Evolutionary conservation across 2,113 vertebrate species (phyloP).

Genomic region (Lepus americanus): DNA sequence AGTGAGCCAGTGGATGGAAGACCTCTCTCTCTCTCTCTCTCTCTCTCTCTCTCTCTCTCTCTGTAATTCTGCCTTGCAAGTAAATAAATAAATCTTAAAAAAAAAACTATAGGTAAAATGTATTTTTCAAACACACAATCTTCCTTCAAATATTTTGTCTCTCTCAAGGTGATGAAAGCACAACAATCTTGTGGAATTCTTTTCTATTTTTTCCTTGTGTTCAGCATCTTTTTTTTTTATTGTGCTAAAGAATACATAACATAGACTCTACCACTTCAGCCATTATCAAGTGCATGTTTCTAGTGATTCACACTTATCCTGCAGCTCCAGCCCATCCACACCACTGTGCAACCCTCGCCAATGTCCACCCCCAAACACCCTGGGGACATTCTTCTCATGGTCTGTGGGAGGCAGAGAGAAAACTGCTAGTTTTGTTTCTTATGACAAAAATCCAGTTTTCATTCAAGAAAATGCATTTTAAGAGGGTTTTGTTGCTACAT

Average conservation of each 20-base stretch:
- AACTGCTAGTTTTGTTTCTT: neutral
- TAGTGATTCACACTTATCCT: no score
- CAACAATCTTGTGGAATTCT: neutral
- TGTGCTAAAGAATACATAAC: neutral
- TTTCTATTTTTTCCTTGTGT: neutral
- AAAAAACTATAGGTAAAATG: neutral
- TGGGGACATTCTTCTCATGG: neutral
- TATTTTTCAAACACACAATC: neutral
- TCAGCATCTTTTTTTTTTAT: neutral
- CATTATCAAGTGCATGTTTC: neutral
- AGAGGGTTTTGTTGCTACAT: neutral
- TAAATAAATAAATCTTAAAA: no score
- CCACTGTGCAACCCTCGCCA: no score
- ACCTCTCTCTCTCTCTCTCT: no score
- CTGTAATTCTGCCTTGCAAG: no score
- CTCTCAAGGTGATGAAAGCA: neutral
- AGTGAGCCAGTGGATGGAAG: no score
- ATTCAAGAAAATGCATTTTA: neutral
- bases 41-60: no score
- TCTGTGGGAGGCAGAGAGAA: neutral
- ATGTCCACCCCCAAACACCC: accelerated
- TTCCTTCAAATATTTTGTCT: neutral
- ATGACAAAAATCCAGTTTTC: neutral
- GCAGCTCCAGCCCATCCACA: no score
- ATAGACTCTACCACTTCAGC: neutral